A percentile compares a stretch with the other conserved stretches of the same genome.
Conservation (phyloP, 1,140 invertebrate species). For the Steinernema khuongi region DNA sequence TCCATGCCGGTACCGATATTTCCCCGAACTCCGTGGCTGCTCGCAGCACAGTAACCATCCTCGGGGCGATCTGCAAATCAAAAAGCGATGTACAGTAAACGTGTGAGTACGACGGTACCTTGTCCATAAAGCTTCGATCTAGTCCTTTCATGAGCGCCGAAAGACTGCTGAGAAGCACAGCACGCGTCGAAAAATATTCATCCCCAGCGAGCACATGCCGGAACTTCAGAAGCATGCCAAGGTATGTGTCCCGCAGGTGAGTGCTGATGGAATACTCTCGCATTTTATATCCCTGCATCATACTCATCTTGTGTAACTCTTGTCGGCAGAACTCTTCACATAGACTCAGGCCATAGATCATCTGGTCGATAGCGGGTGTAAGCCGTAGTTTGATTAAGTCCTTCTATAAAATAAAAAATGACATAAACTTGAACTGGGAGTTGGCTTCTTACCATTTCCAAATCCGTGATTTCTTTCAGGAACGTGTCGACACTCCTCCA, state of each 20-base stretch:
- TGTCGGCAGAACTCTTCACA: not conserved
- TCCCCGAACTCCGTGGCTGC: conserved; percentile 21
- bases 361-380: not conserved
- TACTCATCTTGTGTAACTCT: conserved; percentile 4
- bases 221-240: conserved; percentile 20
- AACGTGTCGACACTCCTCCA: conserved; percentile 4
- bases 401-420: not conserved
- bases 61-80: conserved; percentile 14
- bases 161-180: conserved; percentile 5
- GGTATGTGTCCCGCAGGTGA: conserved; percentile 20
- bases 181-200: conserved; percentile 13
- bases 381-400: no score
- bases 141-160: not conserved
- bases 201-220: not conserved
- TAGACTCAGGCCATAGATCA: not conserved
- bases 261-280: not conserved
- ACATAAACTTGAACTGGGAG: conserved; percentile 8
- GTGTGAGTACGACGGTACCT: not conserved
- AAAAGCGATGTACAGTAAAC: not conserved
- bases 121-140: conserved; percentile 19
- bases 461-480: not conserved
- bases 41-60: conserved; percentile 21
- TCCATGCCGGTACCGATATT: conserved; percentile 13
- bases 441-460: not conserved
- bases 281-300: conserved; percentile 15